Evolutionary conservation across 2,888 invertebrate genomes (phyloP), one percentile per base, ranked within the genome.

Genomic region (Polymixis flavicincta): DNA sequence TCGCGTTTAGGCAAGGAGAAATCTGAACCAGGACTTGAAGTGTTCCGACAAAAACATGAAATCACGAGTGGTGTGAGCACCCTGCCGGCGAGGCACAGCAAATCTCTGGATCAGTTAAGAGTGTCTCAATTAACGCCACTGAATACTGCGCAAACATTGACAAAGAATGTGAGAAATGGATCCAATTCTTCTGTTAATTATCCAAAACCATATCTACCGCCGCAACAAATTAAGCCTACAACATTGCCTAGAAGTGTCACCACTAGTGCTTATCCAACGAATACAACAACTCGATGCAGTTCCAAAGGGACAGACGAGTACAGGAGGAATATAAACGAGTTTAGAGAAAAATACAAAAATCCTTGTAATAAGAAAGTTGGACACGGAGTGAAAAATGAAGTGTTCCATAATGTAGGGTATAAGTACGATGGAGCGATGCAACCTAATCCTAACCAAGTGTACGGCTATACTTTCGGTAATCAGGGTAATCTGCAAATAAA

Each of bases 91-190:
- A 96, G 98, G 74, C 98, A 98, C 90, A 98, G 98, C 92, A 98
- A 98, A 92, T 98, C 98, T 2, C 93, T 98, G 83, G 98, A 98
- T 92, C 98, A 98, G 87, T 93, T 98, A 65, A 97, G 98, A 86
- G 96, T 97, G 14, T 96, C 97, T 61, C 94, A 96, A 90, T 92
- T 95, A 91, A 89, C 92, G 50, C 93, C 95, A 22, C 86, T 93
- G 17, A 94, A 90, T 83, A 92, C 90, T 77, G 88, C 93, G 71
- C 93, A 94, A 89, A 92, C 92, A 48, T 87, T 95, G 71, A 87
- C 92, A 13, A 96, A 96, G 84, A 93, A 92, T 80, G 80, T 92
- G 5, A 93, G 92, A 88, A 96, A 95, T 87, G 92, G 89, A 86
- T 96, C 96, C 8, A 96, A 96, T 83, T 89, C 93, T 37, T 95